A percentile compares a stretch with the other conserved stretches of the same genome.
Evolutionary conservation across 2,113 vertebrate species (phyloP).

Genomic region (Sinocyclocheilus rhinocerous): DNA sequence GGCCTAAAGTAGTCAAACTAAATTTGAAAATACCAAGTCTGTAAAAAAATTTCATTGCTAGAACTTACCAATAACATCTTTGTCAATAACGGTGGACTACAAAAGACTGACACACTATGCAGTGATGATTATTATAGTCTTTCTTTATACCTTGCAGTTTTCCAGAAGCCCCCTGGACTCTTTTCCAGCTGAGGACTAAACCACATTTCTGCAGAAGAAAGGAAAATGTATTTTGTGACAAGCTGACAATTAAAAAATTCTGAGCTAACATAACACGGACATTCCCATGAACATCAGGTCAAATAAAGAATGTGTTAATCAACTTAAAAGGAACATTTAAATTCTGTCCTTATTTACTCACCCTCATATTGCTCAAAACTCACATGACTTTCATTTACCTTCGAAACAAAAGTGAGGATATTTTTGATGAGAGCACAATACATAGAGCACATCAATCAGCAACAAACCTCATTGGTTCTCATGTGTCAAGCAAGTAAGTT

Average conservation of each 20-base stretch:
- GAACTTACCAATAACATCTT: background rate
- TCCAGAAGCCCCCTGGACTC: conserved; percentile 98
- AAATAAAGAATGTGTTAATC: background rate
- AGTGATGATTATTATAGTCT: background rate
- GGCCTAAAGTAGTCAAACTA: background rate
- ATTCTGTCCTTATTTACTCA: background rate
- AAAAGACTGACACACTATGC: background rate
- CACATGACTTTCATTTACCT: background rate
- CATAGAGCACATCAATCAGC: background rate
- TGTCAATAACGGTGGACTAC: too few relatives aligned
- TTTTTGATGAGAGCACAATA: background rate
- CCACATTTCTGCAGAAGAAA: conserved; percentile 87
- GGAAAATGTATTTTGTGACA: background rate
- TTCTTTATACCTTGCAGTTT: conserved; percentile 92
- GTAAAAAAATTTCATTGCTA: background rate
- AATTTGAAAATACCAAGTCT: background rate
- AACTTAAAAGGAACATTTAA: background rate
- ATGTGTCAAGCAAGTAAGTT: background rate
- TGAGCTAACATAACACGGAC: background rate
- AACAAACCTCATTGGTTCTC: too few relatives aligned
- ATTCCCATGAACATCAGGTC: background rate
- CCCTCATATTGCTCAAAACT: background rate
- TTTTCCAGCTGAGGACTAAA: conserved; percentile 98
- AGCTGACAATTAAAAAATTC: background rate
- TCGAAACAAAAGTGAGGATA: background rate